Evolutionary conservation across 2,888 invertebrate genomes (phyloP).

Genomic region (Drosophila dives): DNA sequence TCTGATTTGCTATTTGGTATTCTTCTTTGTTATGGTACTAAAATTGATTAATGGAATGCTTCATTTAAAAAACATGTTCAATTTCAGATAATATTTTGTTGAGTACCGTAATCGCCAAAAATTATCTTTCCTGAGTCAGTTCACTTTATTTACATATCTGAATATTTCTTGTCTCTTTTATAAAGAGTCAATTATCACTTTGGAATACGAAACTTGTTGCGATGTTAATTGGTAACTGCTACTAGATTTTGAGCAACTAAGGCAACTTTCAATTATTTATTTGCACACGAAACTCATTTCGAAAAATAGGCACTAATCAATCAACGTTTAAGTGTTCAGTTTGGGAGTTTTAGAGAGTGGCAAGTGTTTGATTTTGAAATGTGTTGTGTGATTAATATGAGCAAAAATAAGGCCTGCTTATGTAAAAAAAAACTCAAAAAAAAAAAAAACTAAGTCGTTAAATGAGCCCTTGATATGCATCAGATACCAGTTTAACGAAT

Average conservation of each 20-base stretch:
- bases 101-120: neutral
- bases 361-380: neutral
- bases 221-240: slow-evolving; percentile 20
- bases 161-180: neutral
- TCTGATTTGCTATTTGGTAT: no score
- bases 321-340: neutral
- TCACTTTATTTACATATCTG: neutral
- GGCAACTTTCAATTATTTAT: slow-evolving; percentile 12
- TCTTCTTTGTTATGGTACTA: neutral
- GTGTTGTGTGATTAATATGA: slow-evolving; percentile 21
- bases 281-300: slow-evolving; percentile 26
- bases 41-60: neutral
- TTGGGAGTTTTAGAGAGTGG: slow-evolving; percentile 1
- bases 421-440: slow-evolving; percentile 3
- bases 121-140: neutral
- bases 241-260: slow-evolving; percentile 22
- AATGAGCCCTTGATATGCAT: slow-evolving; percentile 34
- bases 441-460: slow-evolving; percentile 1
- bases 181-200: slow-evolving; percentile 20
- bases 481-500: slow-evolving; percentile 3
- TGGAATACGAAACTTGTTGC: neutral
- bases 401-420: neutral
- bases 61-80: neutral
- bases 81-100: neutral
- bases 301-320: slow-evolving; percentile 26